These are phyloP conservation scores for Cantharis lateralis DNA, from an alignment of 2,888 invertebrate species.

Conservation along the genomic window DNA sequence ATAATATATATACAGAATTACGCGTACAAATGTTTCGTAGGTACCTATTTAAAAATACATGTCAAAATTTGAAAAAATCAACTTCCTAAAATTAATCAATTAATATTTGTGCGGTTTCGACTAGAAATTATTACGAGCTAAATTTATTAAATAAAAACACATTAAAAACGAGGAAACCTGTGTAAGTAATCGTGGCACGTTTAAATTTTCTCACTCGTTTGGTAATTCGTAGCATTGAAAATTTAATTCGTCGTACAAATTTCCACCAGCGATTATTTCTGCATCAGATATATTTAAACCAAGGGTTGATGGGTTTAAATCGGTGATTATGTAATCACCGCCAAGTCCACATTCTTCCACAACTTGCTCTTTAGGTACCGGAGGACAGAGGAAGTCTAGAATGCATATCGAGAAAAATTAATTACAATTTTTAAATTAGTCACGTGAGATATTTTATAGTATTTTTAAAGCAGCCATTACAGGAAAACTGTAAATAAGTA, in stretches of 20 bases:
- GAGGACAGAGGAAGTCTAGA: conserved; percentile 62
- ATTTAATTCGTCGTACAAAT: conserved; percentile 59
- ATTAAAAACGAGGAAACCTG: neutral
- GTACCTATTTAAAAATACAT: neutral
- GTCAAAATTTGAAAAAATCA: neutral
- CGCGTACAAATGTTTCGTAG: neutral
- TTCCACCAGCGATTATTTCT: conserved; percentile 58
- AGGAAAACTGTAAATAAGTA: neutral
- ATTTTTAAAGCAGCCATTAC: neutral
- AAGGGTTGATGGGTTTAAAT: conserved; percentile 58
- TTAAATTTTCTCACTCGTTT: conserved; percentile 36
- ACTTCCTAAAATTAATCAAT: neutral
- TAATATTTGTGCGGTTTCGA: neutral
- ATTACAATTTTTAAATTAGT: neutral
- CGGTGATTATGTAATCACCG: conserved; percentile 61
- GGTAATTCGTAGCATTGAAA: conserved; percentile 61
- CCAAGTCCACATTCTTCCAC: conserved; percentile 77
- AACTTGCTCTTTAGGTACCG: conserved; percentile 77
- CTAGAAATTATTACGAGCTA: neutral
- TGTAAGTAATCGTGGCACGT: neutral
- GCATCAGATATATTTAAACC: conserved; percentile 59
- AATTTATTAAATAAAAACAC: neutral
- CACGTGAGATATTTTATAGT: neutral
- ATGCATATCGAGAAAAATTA: conserved; percentile 20
- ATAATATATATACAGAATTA: neutral